Conservation (phyloP, 2,888 invertebrate genomes). For the Mamestra brassicae region DNA sequence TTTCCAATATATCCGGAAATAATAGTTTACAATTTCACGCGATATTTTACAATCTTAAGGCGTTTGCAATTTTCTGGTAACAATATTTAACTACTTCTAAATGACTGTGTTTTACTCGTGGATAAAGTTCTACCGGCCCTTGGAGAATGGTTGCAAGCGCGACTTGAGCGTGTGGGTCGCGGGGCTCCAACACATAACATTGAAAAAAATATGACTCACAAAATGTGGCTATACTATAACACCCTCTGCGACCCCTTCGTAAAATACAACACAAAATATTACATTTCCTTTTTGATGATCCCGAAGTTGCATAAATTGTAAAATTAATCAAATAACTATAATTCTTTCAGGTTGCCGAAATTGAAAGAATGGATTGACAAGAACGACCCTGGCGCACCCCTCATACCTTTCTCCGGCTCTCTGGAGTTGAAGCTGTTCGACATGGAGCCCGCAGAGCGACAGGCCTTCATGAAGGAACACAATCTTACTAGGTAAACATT, state of each 20-base stretch:
- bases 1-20: no score
- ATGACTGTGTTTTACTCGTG: background rate
- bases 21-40: no score
- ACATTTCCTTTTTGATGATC: background rate
- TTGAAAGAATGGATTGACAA: constrained; percentile 99
- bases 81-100: background rate
- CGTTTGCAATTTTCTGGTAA: no score
- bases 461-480: constrained; percentile 95
- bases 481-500: constrained; percentile 93
- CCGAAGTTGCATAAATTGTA: background rate
- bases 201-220: background rate
- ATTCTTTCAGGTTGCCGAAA: constrained; percentile 94
- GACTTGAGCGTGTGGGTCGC: background rate
- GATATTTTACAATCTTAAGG: no score
- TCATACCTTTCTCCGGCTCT: constrained; percentile 99
- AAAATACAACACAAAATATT: background rate
- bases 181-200: background rate
- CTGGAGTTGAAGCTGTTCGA: constrained; percentile 97
- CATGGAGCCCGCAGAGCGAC: constrained; percentile 94
- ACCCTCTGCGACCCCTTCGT: background rate
- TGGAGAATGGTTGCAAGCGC: no score
- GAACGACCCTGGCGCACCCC: constrained; percentile 97
- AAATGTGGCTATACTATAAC: background rate
- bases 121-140: no score
- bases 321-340: background rate